A percentile compares a stretch with the other conserved stretches of the same genome.
Conservation (phyloP, 1,140 invertebrate genomes). For the Ceratosolen solmsi region DNA sequence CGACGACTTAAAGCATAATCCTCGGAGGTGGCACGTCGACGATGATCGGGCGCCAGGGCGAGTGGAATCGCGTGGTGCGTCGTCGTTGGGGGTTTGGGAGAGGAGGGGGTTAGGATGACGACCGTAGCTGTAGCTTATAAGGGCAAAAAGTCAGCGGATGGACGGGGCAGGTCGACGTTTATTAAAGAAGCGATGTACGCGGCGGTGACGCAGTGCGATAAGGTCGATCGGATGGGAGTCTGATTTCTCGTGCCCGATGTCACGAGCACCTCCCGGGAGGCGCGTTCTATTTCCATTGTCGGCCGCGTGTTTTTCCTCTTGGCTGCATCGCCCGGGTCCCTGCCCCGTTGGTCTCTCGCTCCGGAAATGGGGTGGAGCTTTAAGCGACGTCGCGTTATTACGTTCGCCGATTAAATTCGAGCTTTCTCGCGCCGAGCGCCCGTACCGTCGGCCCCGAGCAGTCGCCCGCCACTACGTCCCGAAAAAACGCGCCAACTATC, state of each 20-base stretch:
- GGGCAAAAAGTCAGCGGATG: no score
- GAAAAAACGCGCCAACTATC: background rate
- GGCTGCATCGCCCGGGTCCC: background rate
- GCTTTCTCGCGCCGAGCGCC: conserved; percentile 28
- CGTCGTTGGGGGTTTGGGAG: no score
- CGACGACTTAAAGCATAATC: no score
- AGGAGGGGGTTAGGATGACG: no score
- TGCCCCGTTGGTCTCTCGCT: background rate
- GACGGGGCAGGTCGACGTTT: no score
- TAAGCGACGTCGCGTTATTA: conserved; percentile 40
- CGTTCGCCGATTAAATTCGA: conserved; percentile 51
- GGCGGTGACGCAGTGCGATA: no score
- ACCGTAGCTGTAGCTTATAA: no score
- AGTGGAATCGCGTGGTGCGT: no score
- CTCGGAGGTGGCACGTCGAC: no score
- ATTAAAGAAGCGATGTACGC: no score
- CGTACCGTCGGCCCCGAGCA: background rate
- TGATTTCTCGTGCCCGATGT: background rate
- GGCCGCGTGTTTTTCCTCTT: background rate
- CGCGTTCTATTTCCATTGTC: background rate
- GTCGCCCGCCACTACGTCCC: background rate
- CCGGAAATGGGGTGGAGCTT: conserved; percentile 41
- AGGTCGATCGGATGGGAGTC: no score
- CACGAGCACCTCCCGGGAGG: background rate
- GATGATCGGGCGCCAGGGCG: no score